These are phyloP conservation scores for Cheirogaleus medius DNA, from an alignment of 2,113 vertebrate species.

Conservation along the genomic window DNA sequence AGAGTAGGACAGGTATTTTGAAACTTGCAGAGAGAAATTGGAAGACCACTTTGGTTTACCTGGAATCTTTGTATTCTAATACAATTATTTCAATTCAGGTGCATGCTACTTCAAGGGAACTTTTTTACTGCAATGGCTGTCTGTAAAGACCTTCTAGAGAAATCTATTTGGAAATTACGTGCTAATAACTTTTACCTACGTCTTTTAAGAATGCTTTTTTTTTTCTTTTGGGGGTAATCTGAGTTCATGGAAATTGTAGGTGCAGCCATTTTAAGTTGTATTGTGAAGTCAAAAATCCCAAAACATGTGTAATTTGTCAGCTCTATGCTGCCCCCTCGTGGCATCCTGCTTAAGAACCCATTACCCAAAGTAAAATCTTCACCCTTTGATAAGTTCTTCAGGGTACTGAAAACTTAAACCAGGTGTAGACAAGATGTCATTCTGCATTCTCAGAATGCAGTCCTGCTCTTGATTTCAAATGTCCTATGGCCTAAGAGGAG, in stretches of 20 bases:
- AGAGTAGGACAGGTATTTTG: background rate
- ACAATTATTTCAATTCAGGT: background rate
- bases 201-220: background rate
- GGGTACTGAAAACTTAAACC: background rate
- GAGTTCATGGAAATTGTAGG: background rate
- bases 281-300: background rate
- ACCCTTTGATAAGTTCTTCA: background rate
- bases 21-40: background rate
- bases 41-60: background rate
- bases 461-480: background rate
- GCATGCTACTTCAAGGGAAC: background rate
- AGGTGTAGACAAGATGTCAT: background rate
- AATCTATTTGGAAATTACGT: background rate
- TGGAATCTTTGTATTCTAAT: background rate
- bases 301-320: background rate
- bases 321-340: conserved; percentile 52
- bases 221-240: background rate
- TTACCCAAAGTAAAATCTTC: background rate
- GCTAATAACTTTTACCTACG: background rate
- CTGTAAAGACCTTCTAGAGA: background rate
- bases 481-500: background rate
- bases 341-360: background rate
- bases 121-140: background rate
- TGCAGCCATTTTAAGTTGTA: conserved; percentile 23
- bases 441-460: background rate